A percentile compares a stretch with the other conserved stretches of the same genome.
phyloP scores from a whole-genome alignment of 2,113 vertebrate species.

The Atherinomorus stipes region DNA sequence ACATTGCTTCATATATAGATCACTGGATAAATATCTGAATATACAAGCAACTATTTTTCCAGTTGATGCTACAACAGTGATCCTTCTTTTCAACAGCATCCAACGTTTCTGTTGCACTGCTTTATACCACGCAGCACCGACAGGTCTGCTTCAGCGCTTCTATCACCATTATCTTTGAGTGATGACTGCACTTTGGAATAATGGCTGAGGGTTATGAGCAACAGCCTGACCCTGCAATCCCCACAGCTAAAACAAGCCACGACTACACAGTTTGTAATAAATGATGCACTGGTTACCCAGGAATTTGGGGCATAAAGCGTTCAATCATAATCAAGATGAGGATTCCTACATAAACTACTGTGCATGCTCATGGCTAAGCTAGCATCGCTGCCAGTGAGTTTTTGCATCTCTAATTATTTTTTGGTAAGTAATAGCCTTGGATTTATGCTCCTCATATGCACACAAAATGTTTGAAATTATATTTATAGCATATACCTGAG shows the following conservation, averaged over 20 bases:
- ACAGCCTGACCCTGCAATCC: background rate
- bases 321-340: background rate
- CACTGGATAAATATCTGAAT: background rate
- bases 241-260: background rate
- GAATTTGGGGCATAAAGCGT: background rate
- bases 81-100: background rate
- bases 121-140: background rate
- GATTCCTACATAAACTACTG: too few species aligned
- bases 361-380: background rate
- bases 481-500: background rate
- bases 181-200: constrained; percentile 16
- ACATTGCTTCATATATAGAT: background rate
- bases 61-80: background rate
- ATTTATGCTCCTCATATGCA: background rate
- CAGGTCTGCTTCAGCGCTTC: background rate
- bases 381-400: too few species aligned
- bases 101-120: too few species aligned
- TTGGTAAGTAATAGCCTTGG: too few species aligned
- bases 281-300: background rate
- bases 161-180: constrained; percentile 4
- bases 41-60: background rate
- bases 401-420: background rate
- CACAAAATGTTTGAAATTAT: background rate
- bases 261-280: background rate
- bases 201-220: background rate